Conservation (phyloP, 2,888 invertebrate species). For the Caenorhabditis macrosperma region DNA sequence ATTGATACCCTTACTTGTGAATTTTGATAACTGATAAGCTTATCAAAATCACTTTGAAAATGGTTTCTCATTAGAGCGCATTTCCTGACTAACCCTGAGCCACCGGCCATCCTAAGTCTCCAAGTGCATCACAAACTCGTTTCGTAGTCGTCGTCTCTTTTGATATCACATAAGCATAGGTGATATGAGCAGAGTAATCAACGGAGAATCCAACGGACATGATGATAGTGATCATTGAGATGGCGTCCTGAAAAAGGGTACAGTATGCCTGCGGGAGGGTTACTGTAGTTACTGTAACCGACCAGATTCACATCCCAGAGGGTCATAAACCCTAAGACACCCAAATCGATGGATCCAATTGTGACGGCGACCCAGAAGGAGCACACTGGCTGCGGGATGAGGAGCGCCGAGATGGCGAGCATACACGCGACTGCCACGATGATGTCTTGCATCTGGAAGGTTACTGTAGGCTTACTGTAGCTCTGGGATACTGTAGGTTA, state of each 20-base stretch:
- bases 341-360: constrained; percentile 92
- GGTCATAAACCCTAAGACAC: constrained; percentile 95
- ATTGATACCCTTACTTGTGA: no score
- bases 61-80: no score
- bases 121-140: constrained; percentile 88
- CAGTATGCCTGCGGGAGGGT: no score
- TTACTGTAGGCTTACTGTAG: no score
- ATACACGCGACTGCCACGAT: constrained; percentile 88
- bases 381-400: constrained; percentile 93
- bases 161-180: constrained; percentile 76
- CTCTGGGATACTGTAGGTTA: background rate
- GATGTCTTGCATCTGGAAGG: constrained; percentile 71
- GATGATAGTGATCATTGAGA: constrained; percentile 86
- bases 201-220: constrained; percentile 98
- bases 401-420: constrained; percentile 93
- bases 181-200: constrained; percentile 88
- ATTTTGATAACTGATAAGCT: no score
- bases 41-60: no score
- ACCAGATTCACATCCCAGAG: constrained; percentile 87
- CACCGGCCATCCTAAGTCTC: constrained; percentile 91
- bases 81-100: no score
- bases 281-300: constrained; percentile 3
- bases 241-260: constrained; percentile 82
- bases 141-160: constrained; percentile 67
- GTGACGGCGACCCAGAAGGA: constrained; percentile 93